phyloP scores from a whole-genome alignment of 2,113 vertebrate species.

The Rhinolophus ferrumequinum region DNA sequence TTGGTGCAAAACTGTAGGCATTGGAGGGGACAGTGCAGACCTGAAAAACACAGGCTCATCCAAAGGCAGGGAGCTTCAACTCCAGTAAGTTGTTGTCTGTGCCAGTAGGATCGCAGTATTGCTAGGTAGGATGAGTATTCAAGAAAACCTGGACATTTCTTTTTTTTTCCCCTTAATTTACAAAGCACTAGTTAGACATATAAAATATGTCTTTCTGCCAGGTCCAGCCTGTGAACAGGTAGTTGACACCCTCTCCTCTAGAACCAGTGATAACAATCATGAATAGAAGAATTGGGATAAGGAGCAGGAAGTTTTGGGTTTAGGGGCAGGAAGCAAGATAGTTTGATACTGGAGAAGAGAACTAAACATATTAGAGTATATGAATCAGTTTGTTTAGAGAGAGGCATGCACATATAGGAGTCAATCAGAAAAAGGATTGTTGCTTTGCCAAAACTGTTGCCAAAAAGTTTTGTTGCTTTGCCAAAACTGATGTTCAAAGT shows the following conservation, averaged over 20 bases:
- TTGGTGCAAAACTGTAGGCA: not conserved
- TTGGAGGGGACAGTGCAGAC: not conserved
- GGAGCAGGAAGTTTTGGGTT: not conserved
- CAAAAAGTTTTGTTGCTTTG: not conserved
- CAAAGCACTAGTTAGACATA: not conserved
- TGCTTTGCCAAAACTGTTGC: not conserved
- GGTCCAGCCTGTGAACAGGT: not conserved
- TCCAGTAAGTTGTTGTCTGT: not conserved
- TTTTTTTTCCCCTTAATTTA: not conserved
- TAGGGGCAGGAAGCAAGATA: not conserved
- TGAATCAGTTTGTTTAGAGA: not conserved
- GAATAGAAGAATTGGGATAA: not conserved
- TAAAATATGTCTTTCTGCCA: not conserved
- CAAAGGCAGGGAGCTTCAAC: not conserved
- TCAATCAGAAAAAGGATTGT: not conserved
- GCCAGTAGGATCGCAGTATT: not conserved
- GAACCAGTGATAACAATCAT: not conserved
- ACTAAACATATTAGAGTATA: not conserved
- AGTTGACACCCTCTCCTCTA: not conserved
- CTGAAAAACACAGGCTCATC: not conserved
- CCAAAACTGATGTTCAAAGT: not conserved
- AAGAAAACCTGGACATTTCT: not conserved
- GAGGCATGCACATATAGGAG: not conserved
- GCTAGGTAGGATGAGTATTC: not conserved
- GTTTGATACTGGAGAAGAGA: not conserved